Evolutionary conservation across 2,888 invertebrate genomes (phyloP).

Genomic region (Heliconius charithonia): DNA sequence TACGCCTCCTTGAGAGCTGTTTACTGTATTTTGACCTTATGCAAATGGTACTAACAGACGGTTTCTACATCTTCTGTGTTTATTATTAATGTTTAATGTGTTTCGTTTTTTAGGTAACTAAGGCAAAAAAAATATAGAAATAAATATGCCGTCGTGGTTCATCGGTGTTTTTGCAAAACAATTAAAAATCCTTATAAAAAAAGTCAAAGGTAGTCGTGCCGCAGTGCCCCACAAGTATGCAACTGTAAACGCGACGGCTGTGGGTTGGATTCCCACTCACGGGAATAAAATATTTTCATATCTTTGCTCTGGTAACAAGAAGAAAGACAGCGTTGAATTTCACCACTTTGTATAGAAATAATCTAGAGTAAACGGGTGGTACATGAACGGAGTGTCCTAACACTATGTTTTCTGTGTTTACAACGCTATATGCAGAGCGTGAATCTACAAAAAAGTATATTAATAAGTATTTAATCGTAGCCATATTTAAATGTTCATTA

Average conservation of each 20-base stretch:
- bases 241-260: no score
- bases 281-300: not conserved
- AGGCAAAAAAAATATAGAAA: not conserved
- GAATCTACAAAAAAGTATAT: not conserved
- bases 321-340: not conserved
- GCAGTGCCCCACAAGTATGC: not conserved
- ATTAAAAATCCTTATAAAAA: no score
- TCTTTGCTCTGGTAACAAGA: not conserved
- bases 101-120: not conserved
- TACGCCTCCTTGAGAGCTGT: slow-evolving; percentile 7
- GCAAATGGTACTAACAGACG: slow-evolving; percentile 6
- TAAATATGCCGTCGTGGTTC: not conserved
- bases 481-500: not conserved
- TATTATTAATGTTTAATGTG: not conserved
- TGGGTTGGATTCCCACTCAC: not conserved
- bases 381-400: not conserved
- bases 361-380: not conserved
- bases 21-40: slow-evolving; percentile 17
- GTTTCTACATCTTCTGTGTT: not conserved
- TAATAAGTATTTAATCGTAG: no score
- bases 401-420: not conserved
- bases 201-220: not conserved
- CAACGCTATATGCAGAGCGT: not conserved
- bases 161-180: not conserved
- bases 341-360: not conserved